Evolutionary conservation across 1,140 invertebrate genomes (phyloP).

Genomic region (Zaprionus ornatus): DNA sequence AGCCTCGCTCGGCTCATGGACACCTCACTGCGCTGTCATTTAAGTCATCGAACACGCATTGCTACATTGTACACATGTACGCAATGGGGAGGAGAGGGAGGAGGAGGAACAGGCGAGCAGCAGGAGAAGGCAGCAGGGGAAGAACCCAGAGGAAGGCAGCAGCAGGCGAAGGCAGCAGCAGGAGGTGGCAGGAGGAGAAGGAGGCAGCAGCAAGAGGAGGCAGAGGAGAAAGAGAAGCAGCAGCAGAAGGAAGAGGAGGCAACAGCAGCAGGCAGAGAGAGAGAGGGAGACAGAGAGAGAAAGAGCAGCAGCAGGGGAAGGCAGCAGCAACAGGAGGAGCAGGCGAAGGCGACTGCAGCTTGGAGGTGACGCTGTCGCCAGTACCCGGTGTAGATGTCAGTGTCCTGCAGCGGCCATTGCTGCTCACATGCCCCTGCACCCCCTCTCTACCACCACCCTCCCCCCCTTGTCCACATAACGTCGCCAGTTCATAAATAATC

Average conservation of each 20-base stretch:
- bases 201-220: not conserved
- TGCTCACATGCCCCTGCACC: not conserved
- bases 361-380: constrained; percentile 10
- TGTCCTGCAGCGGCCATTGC: constrained; percentile 72
- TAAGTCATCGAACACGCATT: constrained; percentile 83
- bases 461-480: constrained; percentile 7
- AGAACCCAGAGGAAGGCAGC: not conserved
- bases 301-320: not conserved
- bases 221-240: not conserved
- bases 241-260: not conserved
- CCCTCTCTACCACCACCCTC: not conserved
- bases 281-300: not conserved
- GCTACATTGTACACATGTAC: constrained; percentile 72
- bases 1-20: not conserved
- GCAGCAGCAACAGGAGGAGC: not conserved
- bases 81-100: not conserved
- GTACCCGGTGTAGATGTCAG: constrained; percentile 58
- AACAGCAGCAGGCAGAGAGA: not conserved
- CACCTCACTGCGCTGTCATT: constrained; percentile 65
- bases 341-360: not conserved
- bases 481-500: constrained; percentile 82
- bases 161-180: too few relatives aligned
- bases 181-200: not conserved
- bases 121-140: not conserved
- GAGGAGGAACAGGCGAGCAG: not conserved